Conservation (phyloP, 1,140 invertebrate species). For the Drepana arcuata region DNA sequence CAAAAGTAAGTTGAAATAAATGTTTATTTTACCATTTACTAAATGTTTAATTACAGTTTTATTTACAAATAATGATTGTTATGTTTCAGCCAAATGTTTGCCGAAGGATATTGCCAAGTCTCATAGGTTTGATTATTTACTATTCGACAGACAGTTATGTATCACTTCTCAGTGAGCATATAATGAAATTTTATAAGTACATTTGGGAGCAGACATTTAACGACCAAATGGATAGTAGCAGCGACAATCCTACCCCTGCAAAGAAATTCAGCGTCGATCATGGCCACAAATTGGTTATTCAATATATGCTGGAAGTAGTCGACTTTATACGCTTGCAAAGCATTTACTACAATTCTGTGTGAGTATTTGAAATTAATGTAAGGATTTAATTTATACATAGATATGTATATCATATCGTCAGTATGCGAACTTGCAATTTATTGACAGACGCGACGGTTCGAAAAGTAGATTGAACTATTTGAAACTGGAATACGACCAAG, state of each 20-base stretch:
- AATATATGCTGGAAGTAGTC: slow-evolving; percentile 42
- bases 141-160: slow-evolving; percentile 30
- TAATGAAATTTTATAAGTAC: slow-evolving; percentile 45
- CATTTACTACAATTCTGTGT: slow-evolving; percentile 30
- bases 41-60: no score
- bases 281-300: slow-evolving; percentile 42
- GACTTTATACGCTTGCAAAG: slow-evolving; percentile 48
- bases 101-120: slow-evolving; percentile 39
- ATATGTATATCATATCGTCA: no score
- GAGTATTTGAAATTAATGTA: no score
- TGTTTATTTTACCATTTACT: slow-evolving; percentile 1
- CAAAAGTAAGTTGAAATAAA: slow-evolving; percentile 18
- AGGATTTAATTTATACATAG: no score
- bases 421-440: no score
- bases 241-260: slow-evolving; percentile 12
- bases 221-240: slow-evolving; percentile 21
- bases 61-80: no score
- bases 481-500: slow-evolving; percentile 44
- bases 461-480: slow-evolving; percentile 32
- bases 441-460: no score
- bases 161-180: slow-evolving; percentile 26
- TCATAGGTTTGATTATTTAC: slow-evolving; percentile 45
- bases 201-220: slow-evolving; percentile 38
- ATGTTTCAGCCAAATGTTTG: slow-evolving; percentile 32
- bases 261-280: slow-evolving; percentile 18